A percentile compares a stretch with the other conserved stretches of the same genome.
Conservation (phyloP, 2,113 vertebrate genomes). For the Crotalus helleri region DNA sequence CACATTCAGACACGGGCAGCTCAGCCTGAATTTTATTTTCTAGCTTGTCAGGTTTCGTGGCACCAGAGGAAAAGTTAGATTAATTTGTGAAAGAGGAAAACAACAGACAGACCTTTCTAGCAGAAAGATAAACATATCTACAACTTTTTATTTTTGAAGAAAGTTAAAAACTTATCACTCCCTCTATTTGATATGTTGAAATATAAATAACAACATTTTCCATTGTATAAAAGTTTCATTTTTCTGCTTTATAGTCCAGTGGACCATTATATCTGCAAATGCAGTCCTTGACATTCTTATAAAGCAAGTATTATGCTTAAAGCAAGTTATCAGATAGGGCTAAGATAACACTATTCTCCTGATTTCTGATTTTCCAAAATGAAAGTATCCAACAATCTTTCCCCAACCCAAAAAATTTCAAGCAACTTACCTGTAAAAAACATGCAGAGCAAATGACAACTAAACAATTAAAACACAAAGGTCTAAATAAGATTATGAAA, state of each 20-base stretch:
- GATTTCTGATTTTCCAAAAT: not conserved
- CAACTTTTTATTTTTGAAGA: constrained; percentile 15
- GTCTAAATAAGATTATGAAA: not conserved
- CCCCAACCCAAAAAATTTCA: not conserved
- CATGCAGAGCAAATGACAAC: not conserved
- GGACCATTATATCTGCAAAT: not conserved
- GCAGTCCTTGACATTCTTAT: not conserved
- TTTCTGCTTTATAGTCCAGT: constrained; percentile 21
- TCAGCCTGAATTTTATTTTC: constrained; percentile 47
- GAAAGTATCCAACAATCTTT: not conserved
- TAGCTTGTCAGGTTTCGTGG: constrained; percentile 38
- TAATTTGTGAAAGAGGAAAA: constrained; percentile 41
- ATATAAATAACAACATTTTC: constrained; percentile 18
- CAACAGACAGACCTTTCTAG: constrained; percentile 39
- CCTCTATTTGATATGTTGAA: constrained; percentile 37
- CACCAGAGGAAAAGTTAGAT: constrained; percentile 40
- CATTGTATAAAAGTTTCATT: constrained; percentile 8
- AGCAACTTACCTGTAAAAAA: not conserved
- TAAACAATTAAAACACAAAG: not conserved
- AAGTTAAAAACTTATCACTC: constrained; percentile 30
- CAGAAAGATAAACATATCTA: constrained; percentile 35
- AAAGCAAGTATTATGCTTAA: not conserved
- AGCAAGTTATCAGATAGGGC: not conserved
- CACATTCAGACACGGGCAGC: constrained; percentile 20
- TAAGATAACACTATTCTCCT: not conserved